Percentiles rank a stretch among this genome's conserved stretches.
These are phyloP conservation scores for Sebastes aleutianus DNA, from an alignment of 2,797 vertebrate genomes.

Conservation along the genomic window DNA sequence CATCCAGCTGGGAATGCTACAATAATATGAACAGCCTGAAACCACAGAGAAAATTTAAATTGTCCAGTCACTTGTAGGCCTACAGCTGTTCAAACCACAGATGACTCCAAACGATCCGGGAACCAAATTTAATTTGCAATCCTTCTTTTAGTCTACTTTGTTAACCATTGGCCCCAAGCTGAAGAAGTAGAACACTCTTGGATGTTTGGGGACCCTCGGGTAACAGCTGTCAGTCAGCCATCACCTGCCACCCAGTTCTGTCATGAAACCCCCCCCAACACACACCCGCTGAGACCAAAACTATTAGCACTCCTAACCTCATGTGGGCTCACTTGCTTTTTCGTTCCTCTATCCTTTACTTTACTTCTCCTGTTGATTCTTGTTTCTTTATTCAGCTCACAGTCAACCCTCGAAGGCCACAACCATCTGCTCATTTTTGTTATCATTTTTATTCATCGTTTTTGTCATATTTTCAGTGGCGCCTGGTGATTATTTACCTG, in stretches of 20 bases:
- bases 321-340: constrained; percentile 42
- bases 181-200: constrained; percentile 46
- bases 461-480: not conserved
- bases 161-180: constrained; percentile 25
- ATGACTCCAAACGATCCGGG: constrained; percentile 27
- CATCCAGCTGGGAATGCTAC: not conserved
- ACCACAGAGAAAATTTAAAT: constrained; percentile 15
- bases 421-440: constrained; percentile 30
- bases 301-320: constrained; percentile 66
- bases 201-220: constrained; percentile 46
- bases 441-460: constrained; percentile 10
- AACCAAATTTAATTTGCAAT: constrained; percentile 38
- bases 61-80: constrained; percentile 31
- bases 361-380: constrained; percentile 24
- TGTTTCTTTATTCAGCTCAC: constrained; percentile 48
- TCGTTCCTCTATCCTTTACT: constrained; percentile 14
- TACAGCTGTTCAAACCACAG: constrained; percentile 47
- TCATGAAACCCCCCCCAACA: constrained; percentile 44
- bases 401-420: constrained; percentile 19
- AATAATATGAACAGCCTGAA: constrained; percentile 12
- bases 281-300: constrained; percentile 51
- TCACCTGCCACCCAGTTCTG: constrained; percentile 75
- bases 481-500: constrained; percentile 4
- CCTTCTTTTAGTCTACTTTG: constrained; percentile 25
- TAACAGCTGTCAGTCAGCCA: constrained; percentile 62